Evolutionary conservation across 2,113 vertebrate genomes (phyloP), one percentile per base, ranked within the genome.

Genomic region (Neogale vison): DNA sequence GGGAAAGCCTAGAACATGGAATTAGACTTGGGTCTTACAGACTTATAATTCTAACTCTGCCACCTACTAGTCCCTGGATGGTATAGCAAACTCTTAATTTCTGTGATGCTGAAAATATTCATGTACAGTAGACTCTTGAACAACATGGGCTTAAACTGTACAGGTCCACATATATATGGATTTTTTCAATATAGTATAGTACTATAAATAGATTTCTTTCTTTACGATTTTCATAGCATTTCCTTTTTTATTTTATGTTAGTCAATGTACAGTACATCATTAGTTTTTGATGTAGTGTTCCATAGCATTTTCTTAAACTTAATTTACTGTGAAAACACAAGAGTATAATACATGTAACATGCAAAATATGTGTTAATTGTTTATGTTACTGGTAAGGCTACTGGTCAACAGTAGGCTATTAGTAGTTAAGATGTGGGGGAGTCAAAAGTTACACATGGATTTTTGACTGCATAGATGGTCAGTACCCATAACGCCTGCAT

Each of bases 21-120:
- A n/a, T 85, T 42, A 69, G 23, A 88, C 55, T 57, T 85, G 31
- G 18, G 11, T 13, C 5, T 55, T 55, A 55, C 1, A 55, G 52
- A 55, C 52, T 92, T 94, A 80, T 89, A 72, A 93, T 87, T 59
- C 71, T 61, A 23, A 84, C 55, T 92, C 39, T 59, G 72, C 21
- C 63, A 84, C 18, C 88, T 95, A 88, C 15, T 84, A 85, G 20
- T 79, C 67, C 29, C 80, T 59, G 36, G 59, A 18, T 76, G 39
- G 24, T 76, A 76, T 15, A 76, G 39, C 39, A 88, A 92, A 72
- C 79, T 55, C 76, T 76, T 94, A 17, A 69, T 89, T 94, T 92
- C 47, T 89, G 20, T 92, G 29, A 81, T 55, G 57, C 50, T 77
- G n/a, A 94, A 95, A 86, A 74, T 74, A 90, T 34, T 81, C 65